phyloP scores from a whole-genome alignment of 2,797 vertebrate genomes.

The Danio aesculapii region DNA sequence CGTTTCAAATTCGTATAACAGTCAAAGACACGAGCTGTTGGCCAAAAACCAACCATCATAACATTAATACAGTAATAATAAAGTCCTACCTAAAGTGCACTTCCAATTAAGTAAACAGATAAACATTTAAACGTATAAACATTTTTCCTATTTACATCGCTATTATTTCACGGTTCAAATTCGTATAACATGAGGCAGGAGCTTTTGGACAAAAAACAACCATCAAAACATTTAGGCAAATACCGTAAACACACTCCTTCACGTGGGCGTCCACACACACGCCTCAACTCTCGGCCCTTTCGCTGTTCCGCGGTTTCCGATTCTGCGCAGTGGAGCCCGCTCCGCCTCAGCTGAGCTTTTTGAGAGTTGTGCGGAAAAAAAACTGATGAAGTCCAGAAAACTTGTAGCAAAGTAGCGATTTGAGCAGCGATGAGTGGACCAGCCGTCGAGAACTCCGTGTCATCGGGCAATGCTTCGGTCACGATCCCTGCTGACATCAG shows the following conservation, averaged over 20 bases:
- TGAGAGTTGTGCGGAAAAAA: slow-evolving; percentile 41
- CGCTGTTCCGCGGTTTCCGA: slow-evolving; percentile 67
- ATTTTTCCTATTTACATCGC: too few species aligned
- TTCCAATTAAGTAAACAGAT: too few species aligned
- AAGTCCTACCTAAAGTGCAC: background rate
- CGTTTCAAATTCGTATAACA: too few species aligned
- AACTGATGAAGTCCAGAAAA: slow-evolving; percentile 36
- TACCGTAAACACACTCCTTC: background rate
- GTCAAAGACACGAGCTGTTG: too few species aligned
- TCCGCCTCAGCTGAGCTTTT: slow-evolving; percentile 17
- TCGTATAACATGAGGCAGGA: background rate
- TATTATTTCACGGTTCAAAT: too few species aligned
- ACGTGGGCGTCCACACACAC: background rate
- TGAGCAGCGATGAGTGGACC: slow-evolving; percentile 67
- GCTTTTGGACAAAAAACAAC: background rate
- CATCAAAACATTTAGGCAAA: background rate
- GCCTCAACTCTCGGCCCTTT: slow-evolving; percentile 35
- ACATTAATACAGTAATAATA: background rate
- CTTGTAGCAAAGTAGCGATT: slow-evolving; percentile 33
- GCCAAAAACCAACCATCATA: too few species aligned
- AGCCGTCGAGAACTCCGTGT: slow-evolving; percentile 25
- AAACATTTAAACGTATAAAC: background rate
- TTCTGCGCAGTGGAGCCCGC: slow-evolving; percentile 65
- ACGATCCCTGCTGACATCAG: slow-evolving; percentile 67
- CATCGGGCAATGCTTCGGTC: slow-evolving; percentile 40